phyloP scores from a whole-genome alignment of 2,888 invertebrate species.

The Erynnis tages region DNA sequence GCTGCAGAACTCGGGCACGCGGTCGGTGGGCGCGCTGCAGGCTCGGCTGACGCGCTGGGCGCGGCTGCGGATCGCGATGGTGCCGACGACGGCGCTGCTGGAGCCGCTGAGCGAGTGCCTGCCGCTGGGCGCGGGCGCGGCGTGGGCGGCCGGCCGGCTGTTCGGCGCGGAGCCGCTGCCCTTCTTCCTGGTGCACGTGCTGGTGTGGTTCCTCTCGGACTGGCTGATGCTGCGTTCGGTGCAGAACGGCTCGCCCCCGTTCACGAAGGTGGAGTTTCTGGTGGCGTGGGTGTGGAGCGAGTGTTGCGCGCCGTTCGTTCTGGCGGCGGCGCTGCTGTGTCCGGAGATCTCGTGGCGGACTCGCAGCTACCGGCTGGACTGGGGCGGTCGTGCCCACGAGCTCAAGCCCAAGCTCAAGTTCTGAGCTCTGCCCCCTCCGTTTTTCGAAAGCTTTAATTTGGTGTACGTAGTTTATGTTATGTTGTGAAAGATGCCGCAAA shows the following conservation, averaged over 20 bases:
- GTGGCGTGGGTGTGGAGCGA: conserved; percentile 98
- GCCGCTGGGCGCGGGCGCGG: conserved; percentile 94
- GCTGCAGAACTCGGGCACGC: conserved; percentile 95
- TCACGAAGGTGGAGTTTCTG: conserved; percentile 96
- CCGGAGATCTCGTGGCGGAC: conserved; percentile 97
- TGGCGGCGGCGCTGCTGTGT: conserved; percentile 91
- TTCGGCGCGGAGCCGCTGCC: conserved; percentile 94
- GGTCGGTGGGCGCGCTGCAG: conserved; percentile 93
- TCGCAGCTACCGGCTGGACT: conserved; percentile 93
- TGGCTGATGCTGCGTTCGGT: conserved; percentile 95
- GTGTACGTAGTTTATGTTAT: conserved; percentile 46
- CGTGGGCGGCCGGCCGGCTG: conserved; percentile 91
- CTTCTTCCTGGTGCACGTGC: conserved; percentile 95
- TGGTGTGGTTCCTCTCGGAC: conserved; percentile 97
- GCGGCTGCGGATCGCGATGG: conserved; percentile 96
- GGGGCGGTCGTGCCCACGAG: conserved; percentile 98
- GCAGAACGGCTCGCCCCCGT: conserved; percentile 95
- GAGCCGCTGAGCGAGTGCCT: conserved; percentile 98
- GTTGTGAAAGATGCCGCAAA: conserved; percentile 34
- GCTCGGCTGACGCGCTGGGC: conserved; percentile 95
- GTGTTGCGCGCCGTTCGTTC: conserved; percentile 93
- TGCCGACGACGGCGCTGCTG: conserved; percentile 93
- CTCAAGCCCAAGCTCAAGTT: conserved; percentile 88
- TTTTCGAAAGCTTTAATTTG: conserved; percentile 71
- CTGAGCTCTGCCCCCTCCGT: conserved; percentile 55